Base-by-base conservation (phyloP, 2,797 vertebrate genomes). In the Sebastes iracundus region DNA sequence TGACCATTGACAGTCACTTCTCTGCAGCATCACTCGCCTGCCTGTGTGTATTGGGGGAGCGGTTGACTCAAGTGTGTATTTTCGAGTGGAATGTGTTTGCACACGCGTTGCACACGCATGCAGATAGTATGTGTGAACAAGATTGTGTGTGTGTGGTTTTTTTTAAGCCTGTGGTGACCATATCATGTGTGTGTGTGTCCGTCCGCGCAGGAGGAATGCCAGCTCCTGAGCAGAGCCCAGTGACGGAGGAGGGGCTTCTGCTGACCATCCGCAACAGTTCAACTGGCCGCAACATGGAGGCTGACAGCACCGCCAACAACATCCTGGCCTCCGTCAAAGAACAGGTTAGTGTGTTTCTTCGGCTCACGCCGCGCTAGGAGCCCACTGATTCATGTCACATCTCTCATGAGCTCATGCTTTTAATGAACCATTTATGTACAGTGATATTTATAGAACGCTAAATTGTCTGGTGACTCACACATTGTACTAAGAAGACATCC, bases 251-350 rank as follows among this genome's bases (percentile, higher is more conserved):
- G 93, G 96, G 95, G 89, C 96, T 97, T 91, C 95, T 92, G 9
- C 95, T 96, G 94, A 95, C 94, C 88, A 82, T 93, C 8, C 96
- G 95, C 91, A 94, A 97, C 92, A 72, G 93, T 83, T 95, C 96
- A 85, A 83, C 96, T 79, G 95, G 95, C 93, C 95, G 95, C 74
- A 95, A 92, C 94, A 97, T 98, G 97, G 97, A 98, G 94, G 81
- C 96, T 18, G 97, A 99, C 91, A 96, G 93, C 80, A 98, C 97
- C 59, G 97, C 98, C 93, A 99, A 97, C 49, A 97, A 97, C 95
- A 98, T 99, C 93, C 91, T 99, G 90, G 98, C 98, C 87, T 99
- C 98, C 11, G 98, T 99, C 55, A 99, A 99, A 96, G 98, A 99
- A 90, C 98, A 99, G 97, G 98, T 97, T 52, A 93, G 59, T 5